Conservation (phyloP, 64 coral and sea anemone species). For the Pocillopora verrucosa region DNA sequence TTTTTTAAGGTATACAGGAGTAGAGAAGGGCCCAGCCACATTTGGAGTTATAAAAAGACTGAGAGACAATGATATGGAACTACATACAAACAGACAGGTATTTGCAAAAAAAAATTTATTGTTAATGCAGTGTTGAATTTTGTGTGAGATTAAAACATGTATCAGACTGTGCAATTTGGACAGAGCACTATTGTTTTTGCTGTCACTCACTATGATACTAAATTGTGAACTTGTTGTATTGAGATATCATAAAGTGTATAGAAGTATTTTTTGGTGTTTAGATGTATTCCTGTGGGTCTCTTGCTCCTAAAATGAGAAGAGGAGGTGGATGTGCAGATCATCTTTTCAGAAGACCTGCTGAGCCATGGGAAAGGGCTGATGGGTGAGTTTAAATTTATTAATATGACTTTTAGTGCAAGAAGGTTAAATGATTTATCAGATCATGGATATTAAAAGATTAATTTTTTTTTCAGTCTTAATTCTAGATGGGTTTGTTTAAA, state of each 20-base stretch:
- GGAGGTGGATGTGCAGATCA: slow-evolving; percentile 88
- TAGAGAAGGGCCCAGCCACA: slow-evolving; percentile 86
- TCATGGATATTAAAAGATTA: no score
- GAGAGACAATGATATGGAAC: slow-evolving; percentile 94
- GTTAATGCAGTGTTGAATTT: no score
- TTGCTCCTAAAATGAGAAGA: slow-evolving; percentile 97
- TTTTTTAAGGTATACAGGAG: slow-evolving; percentile 57
- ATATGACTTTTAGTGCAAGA: not conserved
- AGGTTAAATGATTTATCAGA: no score
- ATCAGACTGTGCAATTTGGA: no score
- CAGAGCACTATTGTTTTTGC: no score
- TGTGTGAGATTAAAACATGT: no score
- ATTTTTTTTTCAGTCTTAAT: no score
- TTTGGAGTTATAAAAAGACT: slow-evolving; percentile 90
- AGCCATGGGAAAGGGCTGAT: slow-evolving; percentile 95
- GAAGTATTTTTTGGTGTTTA: slow-evolving; percentile 17
- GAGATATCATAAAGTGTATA: not conserved
- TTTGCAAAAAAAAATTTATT: no score
- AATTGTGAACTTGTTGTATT: no score
- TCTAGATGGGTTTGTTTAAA: no score
- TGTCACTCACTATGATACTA: no score
- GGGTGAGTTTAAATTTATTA: slow-evolving; percentile 48
- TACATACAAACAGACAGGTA: slow-evolving; percentile 93
- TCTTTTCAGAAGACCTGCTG: slow-evolving; percentile 76
- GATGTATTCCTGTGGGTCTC: slow-evolving; percentile 99